Evolutionary conservation across 2,888 invertebrate genomes (phyloP).

Genomic region (Lithophane leautieri): DNA sequence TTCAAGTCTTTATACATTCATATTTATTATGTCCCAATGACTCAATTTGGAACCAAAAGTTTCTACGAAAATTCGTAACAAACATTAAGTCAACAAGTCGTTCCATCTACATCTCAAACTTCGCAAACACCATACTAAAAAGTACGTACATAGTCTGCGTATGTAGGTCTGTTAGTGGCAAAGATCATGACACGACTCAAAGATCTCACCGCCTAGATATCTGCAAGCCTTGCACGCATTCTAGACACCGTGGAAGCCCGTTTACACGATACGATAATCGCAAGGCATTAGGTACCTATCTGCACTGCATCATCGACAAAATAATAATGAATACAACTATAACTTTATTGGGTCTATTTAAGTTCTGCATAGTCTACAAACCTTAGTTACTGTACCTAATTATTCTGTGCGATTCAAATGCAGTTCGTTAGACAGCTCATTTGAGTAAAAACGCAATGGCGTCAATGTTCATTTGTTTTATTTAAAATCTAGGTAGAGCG

Average conservation of each 20-base stretch:
- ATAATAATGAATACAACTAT: no score
- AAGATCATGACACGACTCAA: slow-evolving; percentile 64
- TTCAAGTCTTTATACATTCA: not conserved
- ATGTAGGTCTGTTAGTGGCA: slow-evolving; percentile 62
- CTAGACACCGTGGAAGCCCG: slow-evolving; percentile 25
- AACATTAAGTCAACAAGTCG: not conserved
- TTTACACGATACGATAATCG: slow-evolving; percentile 20
- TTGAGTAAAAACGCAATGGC: not conserved
- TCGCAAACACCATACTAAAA: slow-evolving; percentile 16
- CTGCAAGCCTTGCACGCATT: slow-evolving; percentile 55
- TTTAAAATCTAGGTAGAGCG: not conserved
- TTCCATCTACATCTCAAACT: not conserved
- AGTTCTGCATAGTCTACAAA: not conserved
- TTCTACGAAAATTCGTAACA: not conserved
- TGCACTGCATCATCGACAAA: not conserved
- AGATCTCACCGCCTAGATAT: slow-evolving; percentile 61
- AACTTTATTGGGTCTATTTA: not conserved
- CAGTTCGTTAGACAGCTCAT: not conserved
- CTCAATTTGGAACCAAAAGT: not conserved
- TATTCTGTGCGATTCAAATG: no score
- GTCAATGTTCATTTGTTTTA: not conserved
- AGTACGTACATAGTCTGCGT: slow-evolving; percentile 17
- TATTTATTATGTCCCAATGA: not conserved
- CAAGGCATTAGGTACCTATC: not conserved
- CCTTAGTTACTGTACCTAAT: no score